These are phyloP conservation scores for Dinocampus coccinellae DNA, from an alignment of 2,888 invertebrate genomes.

Conservation along the genomic window DNA sequence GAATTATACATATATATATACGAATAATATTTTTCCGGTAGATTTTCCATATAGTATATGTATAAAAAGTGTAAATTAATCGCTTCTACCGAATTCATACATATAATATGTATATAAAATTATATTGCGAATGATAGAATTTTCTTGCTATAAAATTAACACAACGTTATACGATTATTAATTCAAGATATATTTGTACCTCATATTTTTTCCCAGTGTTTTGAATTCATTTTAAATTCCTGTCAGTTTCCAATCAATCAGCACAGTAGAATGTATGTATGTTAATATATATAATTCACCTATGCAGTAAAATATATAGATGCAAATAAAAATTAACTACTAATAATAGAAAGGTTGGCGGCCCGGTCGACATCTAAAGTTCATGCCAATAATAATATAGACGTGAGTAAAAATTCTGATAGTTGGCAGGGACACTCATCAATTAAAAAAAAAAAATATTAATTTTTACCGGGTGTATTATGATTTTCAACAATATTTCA, in stretches of 20 bases:
- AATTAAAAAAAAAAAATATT: neutral
- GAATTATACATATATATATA: neutral
- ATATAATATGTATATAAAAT: neutral
- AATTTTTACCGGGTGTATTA: no score
- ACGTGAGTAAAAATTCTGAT: neutral
- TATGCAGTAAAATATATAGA: no score
- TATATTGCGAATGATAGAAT: neutral
- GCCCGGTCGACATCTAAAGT: neutral
- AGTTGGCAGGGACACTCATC: neutral
- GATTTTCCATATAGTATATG: no score
- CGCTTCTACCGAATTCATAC: neutral
- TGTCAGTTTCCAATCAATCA: no score
- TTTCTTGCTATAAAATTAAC: neutral
- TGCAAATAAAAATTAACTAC: slow-evolving; percentile 57
- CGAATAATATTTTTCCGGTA: neutral
- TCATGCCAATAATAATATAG: neutral
- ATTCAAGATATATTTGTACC: neutral
- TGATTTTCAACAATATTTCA: no score
- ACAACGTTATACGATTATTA: neutral
- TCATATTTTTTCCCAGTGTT: neutral
- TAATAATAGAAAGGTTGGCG: slow-evolving; percentile 60
- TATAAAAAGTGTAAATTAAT: no score
- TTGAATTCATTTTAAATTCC: neutral
- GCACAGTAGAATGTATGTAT: no score
- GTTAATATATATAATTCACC: no score